phyloP scores from a whole-genome alignment of 2,888 invertebrate genomes.

The Panopea generosa region DNA sequence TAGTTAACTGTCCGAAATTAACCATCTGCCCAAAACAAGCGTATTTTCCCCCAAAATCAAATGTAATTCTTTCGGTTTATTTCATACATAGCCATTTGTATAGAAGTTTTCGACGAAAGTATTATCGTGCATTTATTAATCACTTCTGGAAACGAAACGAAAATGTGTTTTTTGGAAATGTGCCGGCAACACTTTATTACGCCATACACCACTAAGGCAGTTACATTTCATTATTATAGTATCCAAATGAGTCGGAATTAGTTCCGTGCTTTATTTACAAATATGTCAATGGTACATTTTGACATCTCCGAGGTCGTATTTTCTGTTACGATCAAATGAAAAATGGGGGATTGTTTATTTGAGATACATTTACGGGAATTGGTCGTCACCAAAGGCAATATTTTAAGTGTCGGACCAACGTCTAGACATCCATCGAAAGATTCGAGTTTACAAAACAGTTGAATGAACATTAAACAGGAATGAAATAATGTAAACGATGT shows the following conservation, averaged over 20 bases:
- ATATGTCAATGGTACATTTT: background rate
- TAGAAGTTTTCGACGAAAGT: too few relatives aligned
- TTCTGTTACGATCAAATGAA: background rate
- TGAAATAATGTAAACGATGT: background rate
- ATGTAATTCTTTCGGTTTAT: too few relatives aligned
- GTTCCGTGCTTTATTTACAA: background rate
- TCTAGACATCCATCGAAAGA: background rate
- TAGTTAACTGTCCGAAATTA: too few relatives aligned
- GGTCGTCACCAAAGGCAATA: background rate
- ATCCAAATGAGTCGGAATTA: background rate
- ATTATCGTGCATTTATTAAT: too few relatives aligned
- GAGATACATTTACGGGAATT: background rate
- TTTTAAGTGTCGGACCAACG: conserved; percentile 1
- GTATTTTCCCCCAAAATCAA: too few relatives aligned
- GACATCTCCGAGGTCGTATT: background rate
- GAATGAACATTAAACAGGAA: background rate
- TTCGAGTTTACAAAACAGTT: background rate
- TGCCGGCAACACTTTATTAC: background rate
- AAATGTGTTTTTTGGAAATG: too few relatives aligned
- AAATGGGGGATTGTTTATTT: background rate
- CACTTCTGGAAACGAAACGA: too few relatives aligned
- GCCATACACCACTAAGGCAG: background rate
- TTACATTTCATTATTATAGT: background rate
- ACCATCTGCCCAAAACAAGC: too few relatives aligned
- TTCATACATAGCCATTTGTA: too few relatives aligned